Conservation (phyloP, 2,888 invertebrate species). For the Drosophila borborema region DNA sequence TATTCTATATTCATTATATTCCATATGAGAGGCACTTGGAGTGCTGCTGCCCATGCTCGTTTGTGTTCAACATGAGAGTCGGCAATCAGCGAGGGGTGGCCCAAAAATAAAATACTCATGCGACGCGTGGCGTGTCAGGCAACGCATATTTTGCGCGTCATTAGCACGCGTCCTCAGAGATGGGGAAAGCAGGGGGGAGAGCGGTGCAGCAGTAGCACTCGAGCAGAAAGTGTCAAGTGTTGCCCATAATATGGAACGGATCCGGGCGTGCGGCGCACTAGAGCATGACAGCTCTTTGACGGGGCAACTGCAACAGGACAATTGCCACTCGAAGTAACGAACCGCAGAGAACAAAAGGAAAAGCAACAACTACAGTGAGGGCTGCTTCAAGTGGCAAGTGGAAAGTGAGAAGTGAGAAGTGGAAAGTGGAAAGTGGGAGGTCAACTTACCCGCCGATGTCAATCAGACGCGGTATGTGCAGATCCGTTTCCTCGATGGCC, state of each 20-base stretch:
- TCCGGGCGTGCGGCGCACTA: conserved; percentile 56
- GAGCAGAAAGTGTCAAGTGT: conserved; percentile 82
- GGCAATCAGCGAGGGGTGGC: conserved; percentile 58
- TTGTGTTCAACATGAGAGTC: conserved; percentile 41
- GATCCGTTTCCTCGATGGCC: conserved; percentile 86
- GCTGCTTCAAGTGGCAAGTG: not conserved
- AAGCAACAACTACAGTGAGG: not conserved
- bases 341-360: conserved; percentile 72
- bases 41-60: conserved; percentile 17
- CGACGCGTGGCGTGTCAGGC: conserved; percentile 37
- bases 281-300: conserved; percentile 81
- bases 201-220: conserved; percentile 32
- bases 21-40: conserved; percentile 35
- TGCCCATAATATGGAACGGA: conserved; percentile 78
- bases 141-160: conserved; percentile 82
- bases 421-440: not conserved
- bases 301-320: conserved; percentile 62
- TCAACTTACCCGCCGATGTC: conserved; percentile 88
- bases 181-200: not conserved
- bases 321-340: conserved; percentile 81
- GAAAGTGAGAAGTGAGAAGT: not conserved
- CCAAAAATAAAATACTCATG: conserved; percentile 71
- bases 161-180: conserved; percentile 71
- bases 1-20: conserved; percentile 41
- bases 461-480: conserved; percentile 89